Conservation (phyloP, 2,797 vertebrate genomes). For the Pristis pectinata region DNA sequence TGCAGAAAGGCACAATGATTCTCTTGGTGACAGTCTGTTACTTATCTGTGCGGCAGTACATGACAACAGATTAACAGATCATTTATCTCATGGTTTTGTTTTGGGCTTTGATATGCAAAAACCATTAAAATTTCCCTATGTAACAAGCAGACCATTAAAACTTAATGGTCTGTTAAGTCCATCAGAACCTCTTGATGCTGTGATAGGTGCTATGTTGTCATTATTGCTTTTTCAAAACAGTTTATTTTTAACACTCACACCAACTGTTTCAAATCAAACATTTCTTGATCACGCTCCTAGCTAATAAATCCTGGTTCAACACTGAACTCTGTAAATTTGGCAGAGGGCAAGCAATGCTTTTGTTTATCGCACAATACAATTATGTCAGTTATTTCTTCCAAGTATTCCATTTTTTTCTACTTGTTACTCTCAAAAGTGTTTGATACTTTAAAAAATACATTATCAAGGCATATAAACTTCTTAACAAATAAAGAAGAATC, state of each 20-base stretch:
- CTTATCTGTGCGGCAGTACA: too few species aligned
- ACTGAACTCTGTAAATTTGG: not conserved
- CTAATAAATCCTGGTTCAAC: not conserved
- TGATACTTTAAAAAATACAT: not conserved
- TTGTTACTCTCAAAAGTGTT: not conserved
- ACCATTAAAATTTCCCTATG: too few species aligned
- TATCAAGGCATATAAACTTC: not conserved
- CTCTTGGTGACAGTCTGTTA: too few species aligned
- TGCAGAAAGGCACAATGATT: too few species aligned
- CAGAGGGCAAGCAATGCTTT: not conserved
- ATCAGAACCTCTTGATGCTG: not conserved
- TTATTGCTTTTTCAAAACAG: not conserved
- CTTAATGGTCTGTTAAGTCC: too few species aligned
- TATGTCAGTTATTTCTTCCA: not conserved
- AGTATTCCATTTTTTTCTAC: not conserved
- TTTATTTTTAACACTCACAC: not conserved
- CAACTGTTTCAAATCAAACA: not conserved
- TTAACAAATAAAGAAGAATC: not conserved
- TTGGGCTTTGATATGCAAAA: too few species aligned
- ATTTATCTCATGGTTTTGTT: too few species aligned
- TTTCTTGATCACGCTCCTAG: not conserved
- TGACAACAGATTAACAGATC: too few species aligned
- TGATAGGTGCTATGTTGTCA: not conserved
- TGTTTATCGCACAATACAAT: not conserved
- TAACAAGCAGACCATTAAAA: too few species aligned